Evolutionary conservation across 2,797 vertebrate species (phyloP).

Genomic region (Danio jaintianensis): DNA sequence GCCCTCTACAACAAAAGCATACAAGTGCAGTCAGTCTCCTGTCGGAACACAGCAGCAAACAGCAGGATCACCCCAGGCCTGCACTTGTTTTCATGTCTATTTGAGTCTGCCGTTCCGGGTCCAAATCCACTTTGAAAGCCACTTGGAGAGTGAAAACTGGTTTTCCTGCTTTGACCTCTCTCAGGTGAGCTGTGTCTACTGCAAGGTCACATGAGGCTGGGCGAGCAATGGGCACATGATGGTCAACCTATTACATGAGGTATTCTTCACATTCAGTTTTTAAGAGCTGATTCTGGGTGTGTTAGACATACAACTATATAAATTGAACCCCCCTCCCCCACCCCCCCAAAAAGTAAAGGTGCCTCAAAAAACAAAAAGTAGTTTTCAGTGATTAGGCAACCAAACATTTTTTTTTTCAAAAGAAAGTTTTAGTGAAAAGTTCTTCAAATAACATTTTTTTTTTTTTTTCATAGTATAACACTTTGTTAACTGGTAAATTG

Average conservation of each 20-base stretch:
- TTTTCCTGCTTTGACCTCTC: constrained; percentile 43
- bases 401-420: too few species aligned
- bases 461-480: too few species aligned
- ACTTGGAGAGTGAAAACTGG: constrained; percentile 39
- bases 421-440: too few species aligned
- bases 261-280: not conserved
- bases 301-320: not conserved
- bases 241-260: constrained; percentile 20
- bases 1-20: constrained; percentile 38
- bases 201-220: constrained; percentile 36
- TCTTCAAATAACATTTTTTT: too few species aligned
- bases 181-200: constrained; percentile 37
- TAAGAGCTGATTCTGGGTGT: not conserved
- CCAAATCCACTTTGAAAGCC: constrained; percentile 50
- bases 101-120: constrained; percentile 31
- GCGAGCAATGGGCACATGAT: constrained; percentile 36
- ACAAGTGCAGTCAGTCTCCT: constrained; percentile 34
- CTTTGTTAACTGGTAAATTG: not conserved
- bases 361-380: too few species aligned
- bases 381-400: too few species aligned
- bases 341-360: too few species aligned
- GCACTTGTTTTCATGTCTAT: constrained; percentile 53
- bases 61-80: constrained; percentile 48
- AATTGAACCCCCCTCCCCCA: too few species aligned
- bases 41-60: constrained; percentile 42